phyloP scores from a whole-genome alignment of 2,113 vertebrate genomes.

The Larimichthys crocea region DNA sequence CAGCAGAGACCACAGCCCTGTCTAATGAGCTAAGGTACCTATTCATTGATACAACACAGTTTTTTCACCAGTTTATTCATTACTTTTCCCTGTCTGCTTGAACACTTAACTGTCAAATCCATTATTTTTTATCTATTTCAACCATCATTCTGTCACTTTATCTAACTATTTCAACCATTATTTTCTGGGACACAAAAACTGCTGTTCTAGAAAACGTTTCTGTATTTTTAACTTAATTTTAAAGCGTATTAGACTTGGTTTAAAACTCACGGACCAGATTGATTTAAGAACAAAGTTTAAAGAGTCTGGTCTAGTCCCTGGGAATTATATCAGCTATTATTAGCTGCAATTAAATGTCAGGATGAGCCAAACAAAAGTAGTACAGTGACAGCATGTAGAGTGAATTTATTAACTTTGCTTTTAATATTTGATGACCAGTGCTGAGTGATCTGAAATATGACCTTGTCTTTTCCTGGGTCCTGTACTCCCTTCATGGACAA shows the following conservation, averaged over 20 bases:
- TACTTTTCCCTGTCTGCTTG: no score
- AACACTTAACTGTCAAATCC: no score
- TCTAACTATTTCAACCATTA: no score
- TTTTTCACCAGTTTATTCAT: no score
- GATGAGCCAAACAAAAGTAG: slow-evolving; percentile 4
- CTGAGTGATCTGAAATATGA: slow-evolving; percentile 20
- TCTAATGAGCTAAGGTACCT: not conserved
- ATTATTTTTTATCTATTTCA: not conserved
- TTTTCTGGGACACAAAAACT: not conserved
- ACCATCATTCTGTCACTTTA: not conserved
- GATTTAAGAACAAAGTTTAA: not conserved
- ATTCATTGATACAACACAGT: not conserved
- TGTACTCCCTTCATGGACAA: not conserved
- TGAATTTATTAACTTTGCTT: not conserved
- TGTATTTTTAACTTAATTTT: not conserved
- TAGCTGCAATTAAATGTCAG: slow-evolving; percentile 14
- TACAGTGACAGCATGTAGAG: not conserved
- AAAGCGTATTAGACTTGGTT: not conserved
- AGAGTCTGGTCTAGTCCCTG: not conserved
- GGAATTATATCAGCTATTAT: slow-evolving; percentile 7
- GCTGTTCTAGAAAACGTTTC: not conserved
- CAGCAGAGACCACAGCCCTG: not conserved
- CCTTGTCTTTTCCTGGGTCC: slow-evolving; percentile 1
- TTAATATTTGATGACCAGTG: slow-evolving; percentile 9
- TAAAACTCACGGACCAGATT: not conserved